These are phyloP conservation scores for Campylomormyrus tamandua DNA, from an alignment of 2,113 vertebrate species.

Conservation along the genomic window DNA sequence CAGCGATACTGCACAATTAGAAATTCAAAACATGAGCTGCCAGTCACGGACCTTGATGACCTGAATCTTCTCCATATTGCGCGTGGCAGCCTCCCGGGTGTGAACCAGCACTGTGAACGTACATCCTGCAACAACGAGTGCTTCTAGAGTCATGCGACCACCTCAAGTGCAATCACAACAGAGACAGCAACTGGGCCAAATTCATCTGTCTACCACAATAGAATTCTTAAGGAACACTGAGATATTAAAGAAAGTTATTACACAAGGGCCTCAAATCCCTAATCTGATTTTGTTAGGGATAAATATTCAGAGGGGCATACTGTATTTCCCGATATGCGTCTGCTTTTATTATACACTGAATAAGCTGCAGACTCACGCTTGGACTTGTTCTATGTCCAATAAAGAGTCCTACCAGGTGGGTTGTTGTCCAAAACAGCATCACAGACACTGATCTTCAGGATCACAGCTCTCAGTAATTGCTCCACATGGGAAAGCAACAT, in stretches of 20 bases:
- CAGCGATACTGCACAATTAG: not conserved
- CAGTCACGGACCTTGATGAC: conserved; percentile 81
- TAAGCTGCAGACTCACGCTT: not conserved
- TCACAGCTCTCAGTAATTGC: conserved; percentile 88
- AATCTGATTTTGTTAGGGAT: not conserved
- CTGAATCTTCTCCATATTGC: conserved; percentile 98
- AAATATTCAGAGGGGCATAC: not conserved
- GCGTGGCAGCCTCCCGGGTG: conserved; percentile 85
- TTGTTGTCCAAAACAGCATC: conserved; percentile 94
- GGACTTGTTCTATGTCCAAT: not conserved
- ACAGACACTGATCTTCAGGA: conserved; percentile 95
- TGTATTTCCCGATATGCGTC: not conserved
- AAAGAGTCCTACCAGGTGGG: conserved; percentile 72
- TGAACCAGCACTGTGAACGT: conserved; percentile 96
- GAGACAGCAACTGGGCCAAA: not conserved
- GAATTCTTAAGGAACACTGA: not conserved
- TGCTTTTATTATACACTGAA: not conserved
- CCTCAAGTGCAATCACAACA: not conserved
- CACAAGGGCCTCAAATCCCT: not conserved
- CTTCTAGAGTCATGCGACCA: not conserved
- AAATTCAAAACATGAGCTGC: not conserved
- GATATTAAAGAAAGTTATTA: not conserved
- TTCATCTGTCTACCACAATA: not conserved
- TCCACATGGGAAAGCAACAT: conserved; percentile 87
- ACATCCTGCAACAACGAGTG: conserved; percentile 66